Evolutionary conservation across 2,113 vertebrate species (phyloP), one percentile per base, ranked within the genome.

Genomic region (Zosterops borbonicus): DNA sequence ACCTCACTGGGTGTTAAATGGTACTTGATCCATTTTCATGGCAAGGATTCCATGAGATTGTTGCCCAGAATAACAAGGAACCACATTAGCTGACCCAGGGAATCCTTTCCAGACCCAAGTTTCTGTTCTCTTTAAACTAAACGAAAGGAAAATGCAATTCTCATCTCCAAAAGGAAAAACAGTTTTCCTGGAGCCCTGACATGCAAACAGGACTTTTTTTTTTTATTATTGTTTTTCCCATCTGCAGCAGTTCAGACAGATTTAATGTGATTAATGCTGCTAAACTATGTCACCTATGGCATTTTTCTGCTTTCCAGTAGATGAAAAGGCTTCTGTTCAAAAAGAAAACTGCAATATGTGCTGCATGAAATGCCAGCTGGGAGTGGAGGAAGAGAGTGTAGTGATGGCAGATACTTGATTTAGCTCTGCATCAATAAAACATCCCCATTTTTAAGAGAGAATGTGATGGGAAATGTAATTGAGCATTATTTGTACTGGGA

Each of bases 321-420:
- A 95, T 83, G 93, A 91, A 96, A 95, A 92, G 84, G 75, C 94
- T 96, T 95, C 94, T 96, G 93, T 86, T 95, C 73, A 60, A 68
- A 92, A 92, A 88, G 93, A 75, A 94, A 96, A 90, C 94, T 96
- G 95, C 92, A 97, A 89, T 87, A 97, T 96, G 92, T 95, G 93
- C 93, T 96, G 92, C 96, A 96, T 90, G 93, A 96, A 96, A 96
- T 94, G 93, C 94, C 95, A 95, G 93, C 93, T 96, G 95, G 92
- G 93, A 89, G 88, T 92, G 88, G 69, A 78, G 92, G 90, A 90
- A 94, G 88, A 90, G 69, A 94, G 76, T 4, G 56, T 49, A 71
- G 94, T 33, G 92, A 94, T 90, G 94, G 94, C 95, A 97, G 94
- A 83, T 64, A 92, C 92, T 93, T 71, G 79, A 95, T 97, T 95